These are phyloP conservation scores for Lasioglossum lativentre DNA, from an alignment of 2,888 invertebrate species.

Conservation along the genomic window DNA sequence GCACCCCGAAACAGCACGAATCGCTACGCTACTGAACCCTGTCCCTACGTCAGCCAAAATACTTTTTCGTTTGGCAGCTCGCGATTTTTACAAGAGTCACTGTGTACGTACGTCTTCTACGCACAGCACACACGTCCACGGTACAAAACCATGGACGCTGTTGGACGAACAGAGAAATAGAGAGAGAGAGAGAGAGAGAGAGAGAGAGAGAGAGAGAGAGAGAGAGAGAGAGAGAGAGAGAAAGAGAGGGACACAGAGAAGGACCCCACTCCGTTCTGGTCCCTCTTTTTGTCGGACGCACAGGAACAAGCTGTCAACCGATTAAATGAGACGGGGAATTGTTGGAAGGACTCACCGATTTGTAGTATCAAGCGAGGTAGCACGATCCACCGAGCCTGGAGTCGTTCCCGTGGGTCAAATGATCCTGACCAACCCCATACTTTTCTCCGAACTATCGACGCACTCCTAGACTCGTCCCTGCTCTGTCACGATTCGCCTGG, in stretches of 20 bases:
- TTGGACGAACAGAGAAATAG: neutral
- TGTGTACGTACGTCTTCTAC: neutral
- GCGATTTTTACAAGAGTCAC: neutral
- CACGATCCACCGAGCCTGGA: constrained; percentile 80
- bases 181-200: neutral
- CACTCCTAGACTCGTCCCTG: constrained; percentile 54
- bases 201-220: neutral
- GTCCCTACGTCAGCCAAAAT: neutral
- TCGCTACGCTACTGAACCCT: neutral
- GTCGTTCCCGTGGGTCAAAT: constrained; percentile 82
- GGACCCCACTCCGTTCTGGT: neutral
- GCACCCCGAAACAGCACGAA: neutral
- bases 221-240: neutral
- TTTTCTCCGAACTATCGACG: constrained; percentile 60
- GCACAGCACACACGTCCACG: constrained; percentile 3
- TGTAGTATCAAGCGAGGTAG: constrained; percentile 74
- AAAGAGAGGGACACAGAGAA: too few relatives aligned
- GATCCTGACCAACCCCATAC: constrained; percentile 78
- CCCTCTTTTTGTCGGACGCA: neutral
- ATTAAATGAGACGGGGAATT: neutral
- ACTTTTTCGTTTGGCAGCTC: neutral
- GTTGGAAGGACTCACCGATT: constrained; percentile 73
- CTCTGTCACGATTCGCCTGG: constrained; percentile 16
- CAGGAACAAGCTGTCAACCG: constrained; percentile 37
- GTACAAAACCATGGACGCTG: constrained; percentile 17